Base-by-base conservation (phyloP, 1,140 invertebrate species). In the Drosophila funebris region DNA sequence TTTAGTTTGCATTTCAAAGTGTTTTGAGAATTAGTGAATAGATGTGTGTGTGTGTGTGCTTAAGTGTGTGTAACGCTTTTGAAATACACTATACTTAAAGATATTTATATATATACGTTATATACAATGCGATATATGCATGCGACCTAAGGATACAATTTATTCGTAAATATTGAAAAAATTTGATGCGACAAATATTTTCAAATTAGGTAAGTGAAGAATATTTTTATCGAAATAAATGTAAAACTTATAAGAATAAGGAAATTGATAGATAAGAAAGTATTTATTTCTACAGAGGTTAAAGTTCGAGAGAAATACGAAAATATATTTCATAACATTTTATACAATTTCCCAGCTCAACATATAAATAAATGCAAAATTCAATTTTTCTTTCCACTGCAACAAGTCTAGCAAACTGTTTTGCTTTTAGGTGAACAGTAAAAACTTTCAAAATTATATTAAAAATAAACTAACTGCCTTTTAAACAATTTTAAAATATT, bases 1-100 rank as follows among this genome's bases (percentile, higher is more conserved):
- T 72, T 61, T 73, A 61, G 8, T 68, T 73, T 69, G 54, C 64
- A 61, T 71, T 71, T 57, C 0, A 46, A 22, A 68, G 52, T 52
- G 16, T 68, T 18, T 44, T 22, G 1, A 29, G 54, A 36, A 31
- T 58, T 60, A 33, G 36, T 36, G 14, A 4, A 8, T n/a, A n/a
- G n/a, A n/a, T 46, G 3, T 24, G 27, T 44, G 50, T 37, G 13
- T 27, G 14, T 39, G 60, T 41, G 57, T 36, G 18, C 14, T 8
- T 13, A 8, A 52, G 39, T 57, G 9, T 16, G 29, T 67, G 62
- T 27, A 60, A 53, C 46, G 56, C 58, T 54, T 54, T 53, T 58
- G 44, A 67, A 36, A 64, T 62, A 27, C 22, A 50, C 36, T 46
- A 46, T 20, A 43, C 24, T 44, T 46, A 58, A 22, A 54, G 8